A percentile compares a stretch with the other conserved stretches of the same genome.
phyloP scores from a whole-genome alignment of 2,113 vertebrate genomes.

The Hylia prasina region DNA sequence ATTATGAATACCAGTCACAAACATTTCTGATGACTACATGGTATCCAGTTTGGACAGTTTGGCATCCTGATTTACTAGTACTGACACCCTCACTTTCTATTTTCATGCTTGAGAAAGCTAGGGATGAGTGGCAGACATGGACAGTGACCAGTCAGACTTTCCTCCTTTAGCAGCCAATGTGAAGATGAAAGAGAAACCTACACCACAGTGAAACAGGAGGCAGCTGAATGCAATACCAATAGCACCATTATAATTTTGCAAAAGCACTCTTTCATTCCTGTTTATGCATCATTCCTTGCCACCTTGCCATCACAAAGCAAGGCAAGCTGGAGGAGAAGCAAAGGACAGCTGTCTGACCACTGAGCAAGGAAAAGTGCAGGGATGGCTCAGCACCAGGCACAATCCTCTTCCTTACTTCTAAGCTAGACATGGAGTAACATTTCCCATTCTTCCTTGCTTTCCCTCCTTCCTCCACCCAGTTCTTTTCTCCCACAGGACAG shows the following conservation, averaged over 20 bases:
- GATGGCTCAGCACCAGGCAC: background rate
- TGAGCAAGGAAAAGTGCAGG: accelerated
- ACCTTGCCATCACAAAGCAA: background rate
- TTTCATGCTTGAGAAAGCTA: background rate
- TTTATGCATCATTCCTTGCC: background rate
- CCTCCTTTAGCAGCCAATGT: background rate
- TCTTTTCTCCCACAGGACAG: background rate
- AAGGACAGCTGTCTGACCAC: background rate
- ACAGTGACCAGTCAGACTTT: background rate
- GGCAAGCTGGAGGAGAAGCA: background rate
- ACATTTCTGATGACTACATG: background rate
- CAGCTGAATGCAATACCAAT: background rate
- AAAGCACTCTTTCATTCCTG: background rate
- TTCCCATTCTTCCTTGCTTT: background rate
- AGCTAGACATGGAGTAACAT: background rate
- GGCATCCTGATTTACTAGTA: background rate
- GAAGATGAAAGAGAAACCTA: background rate
- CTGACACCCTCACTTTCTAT: background rate
- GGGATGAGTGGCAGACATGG: background rate
- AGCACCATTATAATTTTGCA: background rate
- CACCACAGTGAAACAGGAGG: background rate
- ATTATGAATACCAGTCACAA: background rate
- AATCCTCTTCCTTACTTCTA: background rate
- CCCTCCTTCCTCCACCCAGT: background rate
- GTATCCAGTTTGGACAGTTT: background rate